phyloP scores from a whole-genome alignment of 2,888 invertebrate genomes.

The Athalia cordata region DNA sequence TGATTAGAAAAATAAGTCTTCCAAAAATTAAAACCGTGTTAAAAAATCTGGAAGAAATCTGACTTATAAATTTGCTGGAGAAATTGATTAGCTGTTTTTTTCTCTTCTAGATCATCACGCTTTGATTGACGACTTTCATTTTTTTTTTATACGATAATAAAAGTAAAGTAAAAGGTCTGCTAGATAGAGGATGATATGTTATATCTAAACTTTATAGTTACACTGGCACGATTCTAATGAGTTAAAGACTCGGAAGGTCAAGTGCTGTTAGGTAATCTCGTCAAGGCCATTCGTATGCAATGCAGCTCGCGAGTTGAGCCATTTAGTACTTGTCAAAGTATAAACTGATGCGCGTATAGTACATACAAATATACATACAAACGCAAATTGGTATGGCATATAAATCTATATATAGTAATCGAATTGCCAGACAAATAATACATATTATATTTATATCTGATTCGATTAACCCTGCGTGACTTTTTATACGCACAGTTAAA shows the following conservation, averaged over 20 bases:
- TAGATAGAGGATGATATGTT: no score
- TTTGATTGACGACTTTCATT: no score
- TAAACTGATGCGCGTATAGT: no score
- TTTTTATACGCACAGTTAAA: neutral
- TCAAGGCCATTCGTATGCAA: neutral
- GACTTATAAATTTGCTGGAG: no score
- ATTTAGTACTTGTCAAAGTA: no score
- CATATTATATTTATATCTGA: neutral
- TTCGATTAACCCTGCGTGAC: constrained; percentile 10
- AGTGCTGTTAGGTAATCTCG: neutral
- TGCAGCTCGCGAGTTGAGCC: neutral
- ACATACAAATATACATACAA: neutral
- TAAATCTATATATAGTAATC: constrained; percentile 18
- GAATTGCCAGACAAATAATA: neutral
- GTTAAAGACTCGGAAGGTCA: neutral
- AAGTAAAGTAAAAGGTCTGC: no score
- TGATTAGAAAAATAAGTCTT: no score
- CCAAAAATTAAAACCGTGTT: no score
- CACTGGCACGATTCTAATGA: neutral
- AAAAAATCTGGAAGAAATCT: no score
- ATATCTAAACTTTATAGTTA: neutral
- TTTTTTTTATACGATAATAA: no score
- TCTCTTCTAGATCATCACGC: no score
- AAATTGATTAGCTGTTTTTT: no score
- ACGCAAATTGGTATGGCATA: constrained; percentile 1